Evolutionary conservation across 2,888 invertebrate species (phyloP).

Genomic region (Cephus nigrinus): DNA sequence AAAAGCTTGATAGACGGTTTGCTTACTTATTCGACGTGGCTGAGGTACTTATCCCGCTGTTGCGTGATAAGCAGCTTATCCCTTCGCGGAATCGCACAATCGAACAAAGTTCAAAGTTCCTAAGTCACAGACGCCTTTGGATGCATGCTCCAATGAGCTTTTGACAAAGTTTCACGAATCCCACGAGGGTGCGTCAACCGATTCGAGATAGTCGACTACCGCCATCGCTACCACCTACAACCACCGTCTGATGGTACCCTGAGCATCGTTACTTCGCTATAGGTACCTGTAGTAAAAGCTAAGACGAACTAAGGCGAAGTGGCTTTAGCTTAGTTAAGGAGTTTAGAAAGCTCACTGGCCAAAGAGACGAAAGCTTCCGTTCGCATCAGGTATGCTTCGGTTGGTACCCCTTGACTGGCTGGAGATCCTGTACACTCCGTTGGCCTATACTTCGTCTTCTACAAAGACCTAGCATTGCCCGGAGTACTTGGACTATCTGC

Average conservation of each 20-base stretch:
- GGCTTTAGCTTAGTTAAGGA: conserved; percentile 2
- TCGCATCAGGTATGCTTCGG: neutral
- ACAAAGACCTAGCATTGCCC: neutral
- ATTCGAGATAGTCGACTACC: neutral
- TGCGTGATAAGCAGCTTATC: neutral
- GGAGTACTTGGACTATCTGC: no score
- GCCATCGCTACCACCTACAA: no score
- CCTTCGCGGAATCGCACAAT: neutral
- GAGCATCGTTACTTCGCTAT: neutral
- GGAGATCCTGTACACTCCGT: neutral
- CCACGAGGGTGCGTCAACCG: neutral
- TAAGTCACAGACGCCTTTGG: neutral
- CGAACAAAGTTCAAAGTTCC: neutral
- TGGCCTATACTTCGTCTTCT: neutral
- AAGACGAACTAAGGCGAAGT: neutral
- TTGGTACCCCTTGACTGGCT: neutral
- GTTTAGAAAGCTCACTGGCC: neutral
- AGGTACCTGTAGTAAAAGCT: neutral
- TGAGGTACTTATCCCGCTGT: neutral
- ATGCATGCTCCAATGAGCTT: neutral
- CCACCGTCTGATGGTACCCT: neutral
- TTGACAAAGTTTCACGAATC: neutral
- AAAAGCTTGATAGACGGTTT: neutral
- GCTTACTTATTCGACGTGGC: neutral
- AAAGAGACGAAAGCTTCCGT: neutral